Conservation (phyloP, 2,797 vertebrate genomes). For the Eutrigla gurnardus region DNA sequence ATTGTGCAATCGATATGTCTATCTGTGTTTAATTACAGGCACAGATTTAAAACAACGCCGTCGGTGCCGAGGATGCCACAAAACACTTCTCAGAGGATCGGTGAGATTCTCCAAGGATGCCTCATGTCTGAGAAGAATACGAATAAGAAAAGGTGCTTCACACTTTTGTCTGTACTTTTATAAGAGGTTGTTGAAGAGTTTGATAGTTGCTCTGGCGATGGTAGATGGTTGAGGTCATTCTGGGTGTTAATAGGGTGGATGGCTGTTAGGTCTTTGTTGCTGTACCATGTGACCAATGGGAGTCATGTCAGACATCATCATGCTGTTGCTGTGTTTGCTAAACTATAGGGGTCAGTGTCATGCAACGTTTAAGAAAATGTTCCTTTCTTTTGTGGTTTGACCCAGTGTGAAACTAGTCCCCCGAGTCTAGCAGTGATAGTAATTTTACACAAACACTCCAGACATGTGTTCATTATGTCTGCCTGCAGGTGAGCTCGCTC, state of each 20-base stretch:
- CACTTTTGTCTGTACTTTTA: neutral
- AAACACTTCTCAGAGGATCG: constrained; percentile 20
- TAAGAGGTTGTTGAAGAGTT: neutral
- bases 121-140: constrained; percentile 11
- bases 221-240: neutral
- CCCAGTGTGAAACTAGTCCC: neutral
- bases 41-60: constrained; percentile 36
- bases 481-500: neutral
- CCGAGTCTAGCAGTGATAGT: neutral
- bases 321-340: neutral
- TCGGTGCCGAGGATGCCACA: constrained; percentile 17
- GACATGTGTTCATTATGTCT: neutral
- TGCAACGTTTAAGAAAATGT: neutral
- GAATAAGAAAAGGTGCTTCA: neutral
- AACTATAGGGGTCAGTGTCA: neutral
- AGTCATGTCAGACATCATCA: constrained; percentile 12
- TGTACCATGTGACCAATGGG: neutral
- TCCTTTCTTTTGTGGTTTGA: neutral
- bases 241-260: neutral
- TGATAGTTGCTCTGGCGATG: neutral
- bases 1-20: constrained; percentile 58
- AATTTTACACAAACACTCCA: neutral
- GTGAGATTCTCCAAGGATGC: constrained; percentile 15
- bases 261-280: neutral
- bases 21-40: constrained; percentile 49